Evolutionary conservation across 2,797 vertebrate species (phyloP).

Genomic region (Acrossocheilus wenchowensis): DNA sequence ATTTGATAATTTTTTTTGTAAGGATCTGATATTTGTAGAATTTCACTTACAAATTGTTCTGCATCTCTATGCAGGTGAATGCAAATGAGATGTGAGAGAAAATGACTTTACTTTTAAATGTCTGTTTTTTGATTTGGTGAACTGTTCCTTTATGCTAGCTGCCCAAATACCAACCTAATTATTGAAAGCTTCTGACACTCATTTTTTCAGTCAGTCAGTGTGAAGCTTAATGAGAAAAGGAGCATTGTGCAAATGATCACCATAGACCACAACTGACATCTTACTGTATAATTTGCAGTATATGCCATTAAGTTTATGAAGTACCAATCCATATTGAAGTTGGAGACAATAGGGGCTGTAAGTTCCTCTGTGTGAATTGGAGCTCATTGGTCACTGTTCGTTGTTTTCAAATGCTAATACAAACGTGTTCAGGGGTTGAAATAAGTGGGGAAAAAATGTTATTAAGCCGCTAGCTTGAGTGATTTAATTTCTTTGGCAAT

Average conservation of each 20-base stretch:
- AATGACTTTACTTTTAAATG: not conserved
- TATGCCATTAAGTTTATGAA: not conserved
- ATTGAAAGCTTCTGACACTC: not conserved
- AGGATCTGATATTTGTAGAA: not conserved
- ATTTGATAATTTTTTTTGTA: not conserved
- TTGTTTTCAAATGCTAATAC: not conserved
- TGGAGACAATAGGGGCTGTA: not conserved
- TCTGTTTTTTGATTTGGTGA: not conserved
- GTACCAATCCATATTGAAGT: not conserved
- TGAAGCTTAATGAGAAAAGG: not conserved
- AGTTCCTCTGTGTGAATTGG: not conserved
- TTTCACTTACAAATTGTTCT: not conserved
- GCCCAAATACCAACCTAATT: conserved; percentile 3
- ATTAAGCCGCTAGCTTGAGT: not conserved
- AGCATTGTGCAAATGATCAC: not conserved
- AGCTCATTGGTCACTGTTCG: not conserved
- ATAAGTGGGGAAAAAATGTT: not conserved
- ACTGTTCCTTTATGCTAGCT: not conserved
- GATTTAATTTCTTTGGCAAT: conserved; percentile 33
- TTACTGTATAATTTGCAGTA: not conserved
- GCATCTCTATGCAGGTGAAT: not conserved
- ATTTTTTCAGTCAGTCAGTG: not conserved
- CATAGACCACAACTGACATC: too few species aligned
- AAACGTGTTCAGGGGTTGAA: not conserved
- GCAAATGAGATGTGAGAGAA: not conserved